phyloP scores from a whole-genome alignment of 2,797 vertebrate genomes.

The Tangara arthus region DNA sequence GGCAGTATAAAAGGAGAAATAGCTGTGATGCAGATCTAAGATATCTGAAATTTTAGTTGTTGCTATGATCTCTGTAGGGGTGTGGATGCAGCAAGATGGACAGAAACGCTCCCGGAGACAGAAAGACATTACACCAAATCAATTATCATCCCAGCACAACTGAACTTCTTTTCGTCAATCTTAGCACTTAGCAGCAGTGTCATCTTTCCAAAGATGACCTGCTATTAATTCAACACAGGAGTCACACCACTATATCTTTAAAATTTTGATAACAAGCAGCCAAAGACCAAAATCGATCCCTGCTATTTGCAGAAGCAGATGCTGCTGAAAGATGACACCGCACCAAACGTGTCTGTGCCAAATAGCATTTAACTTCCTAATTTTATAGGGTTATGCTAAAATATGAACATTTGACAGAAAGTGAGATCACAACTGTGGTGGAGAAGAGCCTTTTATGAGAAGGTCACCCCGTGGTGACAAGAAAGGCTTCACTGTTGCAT shows the following conservation, averaged over 20 bases:
- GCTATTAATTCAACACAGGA: constrained; percentile 32
- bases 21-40: not conserved
- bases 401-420: constrained; percentile 15
- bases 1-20: not conserved
- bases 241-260: not conserved
- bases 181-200: not conserved
- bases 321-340: constrained; percentile 1
- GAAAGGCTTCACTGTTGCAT: not conserved
- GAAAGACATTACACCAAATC: not conserved
- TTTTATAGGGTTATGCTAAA: constrained; percentile 36
- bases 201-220: constrained; percentile 9
- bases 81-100: not conserved
- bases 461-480: constrained; percentile 32
- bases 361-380: constrained; percentile 31
- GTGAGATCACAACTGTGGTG: constrained; percentile 20
- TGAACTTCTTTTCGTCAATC: not conserved
- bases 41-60: not conserved
- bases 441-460: constrained; percentile 5
- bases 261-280: not conserved
- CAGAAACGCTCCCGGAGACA: not conserved
- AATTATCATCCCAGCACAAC: not conserved
- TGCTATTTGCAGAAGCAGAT: constrained; percentile 28
- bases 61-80: not conserved
- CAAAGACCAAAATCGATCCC: constrained; percentile 27
- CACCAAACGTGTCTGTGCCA: not conserved